Conservation (phyloP, 2,797 vertebrate genomes). For the Steatocranus sp. region DNA sequence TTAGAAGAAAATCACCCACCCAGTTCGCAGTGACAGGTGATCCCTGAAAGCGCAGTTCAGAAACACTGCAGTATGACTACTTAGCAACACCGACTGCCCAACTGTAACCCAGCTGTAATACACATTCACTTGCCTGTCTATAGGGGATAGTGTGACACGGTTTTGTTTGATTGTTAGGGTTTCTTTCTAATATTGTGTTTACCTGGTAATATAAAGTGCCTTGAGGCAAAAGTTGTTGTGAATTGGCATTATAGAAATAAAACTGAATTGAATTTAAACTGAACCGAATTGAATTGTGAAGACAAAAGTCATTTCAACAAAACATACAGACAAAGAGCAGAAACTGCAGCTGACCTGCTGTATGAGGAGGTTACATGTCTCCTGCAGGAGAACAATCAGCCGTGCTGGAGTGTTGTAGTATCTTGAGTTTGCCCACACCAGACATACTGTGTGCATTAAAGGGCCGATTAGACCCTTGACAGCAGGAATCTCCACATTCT, state of each 20-base stretch:
- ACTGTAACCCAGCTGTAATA: background rate
- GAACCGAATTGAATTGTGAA: background rate
- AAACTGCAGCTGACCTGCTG: conserved; percentile 63
- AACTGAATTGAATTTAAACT: background rate
- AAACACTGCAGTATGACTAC: background rate
- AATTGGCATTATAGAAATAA: background rate
- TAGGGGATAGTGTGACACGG: background rate
- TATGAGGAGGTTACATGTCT: conserved; percentile 90
- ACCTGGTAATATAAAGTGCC: background rate
- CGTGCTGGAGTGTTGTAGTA: conserved; percentile 79
- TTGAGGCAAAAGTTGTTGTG: background rate
- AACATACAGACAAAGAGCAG: background rate
- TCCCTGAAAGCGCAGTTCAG: background rate
- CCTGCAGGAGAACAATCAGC: conserved; percentile 85
- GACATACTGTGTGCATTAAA: conserved; percentile 85
- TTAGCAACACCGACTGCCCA: background rate
- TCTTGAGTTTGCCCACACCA: conserved; percentile 84
- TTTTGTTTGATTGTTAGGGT: background rate
- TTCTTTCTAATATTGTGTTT: background rate
- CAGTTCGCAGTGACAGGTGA: background rate
- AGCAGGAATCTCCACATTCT: conserved; percentile 78
- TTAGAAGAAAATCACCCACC: background rate
- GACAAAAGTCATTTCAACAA: background rate
- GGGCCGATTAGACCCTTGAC: conserved; percentile 73
- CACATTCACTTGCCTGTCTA: background rate